Conservation (phyloP, 1,140 invertebrate species). For the Drosophila paulistorum region DNA sequence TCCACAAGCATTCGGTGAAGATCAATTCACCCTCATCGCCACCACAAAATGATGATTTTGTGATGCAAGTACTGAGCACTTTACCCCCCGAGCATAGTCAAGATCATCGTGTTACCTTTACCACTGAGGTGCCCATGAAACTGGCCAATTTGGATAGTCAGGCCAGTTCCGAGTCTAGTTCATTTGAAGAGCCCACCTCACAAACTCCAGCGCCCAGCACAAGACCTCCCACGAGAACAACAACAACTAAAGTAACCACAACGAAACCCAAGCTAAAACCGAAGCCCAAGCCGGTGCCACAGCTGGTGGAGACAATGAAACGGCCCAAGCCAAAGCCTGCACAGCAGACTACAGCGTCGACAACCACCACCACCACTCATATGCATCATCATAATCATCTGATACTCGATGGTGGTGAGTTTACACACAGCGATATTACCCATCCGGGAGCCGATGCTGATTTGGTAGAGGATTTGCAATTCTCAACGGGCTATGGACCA, state of each 20-base stretch:
- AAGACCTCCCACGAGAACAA: conserved; percentile 45
- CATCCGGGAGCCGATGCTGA: conserved; percentile 81
- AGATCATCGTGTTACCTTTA: conserved; percentile 58
- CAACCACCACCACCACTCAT: conserved; percentile 1
- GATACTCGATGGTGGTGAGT: conserved; percentile 66
- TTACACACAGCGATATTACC: conserved; percentile 81
- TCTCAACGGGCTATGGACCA: conserved; percentile 79
- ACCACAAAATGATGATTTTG: conserved; percentile 74
- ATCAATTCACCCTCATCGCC: conserved; percentile 63
- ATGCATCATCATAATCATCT: conserved; percentile 67
- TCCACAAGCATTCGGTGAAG: conserved; percentile 72
- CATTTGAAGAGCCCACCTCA: conserved; percentile 61
- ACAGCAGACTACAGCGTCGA: neutral
- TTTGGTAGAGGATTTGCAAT: conserved; percentile 77
- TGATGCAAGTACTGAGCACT: conserved; percentile 70
- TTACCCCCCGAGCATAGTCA: conserved; percentile 62
- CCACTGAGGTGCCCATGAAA: conserved; percentile 76
- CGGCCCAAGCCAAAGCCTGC: conserved; percentile 50
- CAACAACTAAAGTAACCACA: conserved; percentile 27
- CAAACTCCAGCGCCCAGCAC: conserved; percentile 45
- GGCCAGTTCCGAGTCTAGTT: conserved; percentile 73
- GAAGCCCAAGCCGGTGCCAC: conserved; percentile 50
- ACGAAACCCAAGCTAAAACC: conserved; percentile 26
- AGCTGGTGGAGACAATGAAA: conserved; percentile 51
- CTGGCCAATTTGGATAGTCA: conserved; percentile 56